A percentile compares a stretch with the other conserved stretches of the same genome.
Conservation (phyloP, 1,140 invertebrate genomes). For the Lepidurus packardi region DNA sequence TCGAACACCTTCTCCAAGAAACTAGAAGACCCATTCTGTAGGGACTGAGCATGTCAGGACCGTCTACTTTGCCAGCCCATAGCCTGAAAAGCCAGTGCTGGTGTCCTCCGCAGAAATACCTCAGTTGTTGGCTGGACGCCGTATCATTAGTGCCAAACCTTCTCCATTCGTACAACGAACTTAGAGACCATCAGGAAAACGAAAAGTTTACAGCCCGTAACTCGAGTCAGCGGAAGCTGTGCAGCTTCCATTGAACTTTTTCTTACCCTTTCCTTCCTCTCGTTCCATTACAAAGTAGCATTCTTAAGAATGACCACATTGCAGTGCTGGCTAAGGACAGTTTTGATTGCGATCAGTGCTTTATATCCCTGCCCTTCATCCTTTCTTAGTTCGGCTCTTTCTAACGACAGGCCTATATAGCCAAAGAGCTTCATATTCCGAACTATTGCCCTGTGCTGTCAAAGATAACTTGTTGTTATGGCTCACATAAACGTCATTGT, state of each 20-base stretch:
- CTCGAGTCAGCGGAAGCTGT: too few relatives aligned
- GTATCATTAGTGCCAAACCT: neutral
- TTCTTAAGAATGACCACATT: too few relatives aligned
- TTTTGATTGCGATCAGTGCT: too few relatives aligned
- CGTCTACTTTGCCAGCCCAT: neutral
- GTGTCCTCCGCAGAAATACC: neutral
- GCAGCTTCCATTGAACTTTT: too few relatives aligned
- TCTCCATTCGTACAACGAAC: neutral
- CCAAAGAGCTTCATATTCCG: neutral
- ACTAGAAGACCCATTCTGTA: neutral
- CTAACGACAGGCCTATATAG: too few relatives aligned
- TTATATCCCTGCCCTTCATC: too few relatives aligned
- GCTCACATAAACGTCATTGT: neutral
- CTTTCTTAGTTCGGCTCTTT: too few relatives aligned
- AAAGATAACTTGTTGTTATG: neutral
- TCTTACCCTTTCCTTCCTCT: too few relatives aligned
- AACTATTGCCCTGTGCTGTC: neutral
- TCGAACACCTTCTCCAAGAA: neutral
- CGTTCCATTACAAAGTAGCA: too few relatives aligned
- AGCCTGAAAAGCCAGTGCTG: neutral
- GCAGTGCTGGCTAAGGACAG: too few relatives aligned
- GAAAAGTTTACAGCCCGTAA: too few relatives aligned
- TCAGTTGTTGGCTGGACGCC: slow-evolving; percentile 1
- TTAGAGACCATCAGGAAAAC: too few relatives aligned
- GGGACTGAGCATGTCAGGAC: slow-evolving; percentile 7